phyloP scores from a whole-genome alignment of 2,113 vertebrate species.

The Uria lomvia region DNA sequence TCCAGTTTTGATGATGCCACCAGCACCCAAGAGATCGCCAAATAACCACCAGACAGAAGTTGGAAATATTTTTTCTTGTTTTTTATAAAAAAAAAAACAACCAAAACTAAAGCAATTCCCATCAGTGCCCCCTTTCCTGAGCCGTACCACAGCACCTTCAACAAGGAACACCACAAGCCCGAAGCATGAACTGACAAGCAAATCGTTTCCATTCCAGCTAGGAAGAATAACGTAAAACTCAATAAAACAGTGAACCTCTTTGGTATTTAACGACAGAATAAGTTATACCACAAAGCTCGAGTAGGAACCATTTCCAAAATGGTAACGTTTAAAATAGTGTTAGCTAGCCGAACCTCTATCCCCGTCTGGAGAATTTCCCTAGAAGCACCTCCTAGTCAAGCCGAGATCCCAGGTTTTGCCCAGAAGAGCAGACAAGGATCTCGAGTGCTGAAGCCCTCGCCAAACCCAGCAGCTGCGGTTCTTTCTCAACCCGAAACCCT shows the following conservation, averaged over 20 bases:
- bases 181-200: not conserved
- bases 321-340: not conserved
- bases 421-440: not conserved
- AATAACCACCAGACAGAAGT: not conserved
- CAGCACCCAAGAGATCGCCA: not conserved
- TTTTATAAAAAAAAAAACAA: not conserved
- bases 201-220: not conserved
- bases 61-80: not conserved
- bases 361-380: not conserved
- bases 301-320: conserved; percentile 37
- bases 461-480: not conserved
- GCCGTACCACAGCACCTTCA: not conserved
- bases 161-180: not conserved
- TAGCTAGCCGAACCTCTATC: not conserved
- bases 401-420: not conserved
- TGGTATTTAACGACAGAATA: conserved; percentile 62
- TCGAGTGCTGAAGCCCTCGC: not conserved
- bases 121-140: not conserved
- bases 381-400: not conserved
- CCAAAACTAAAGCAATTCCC: not conserved
- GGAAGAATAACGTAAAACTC: not conserved
- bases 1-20: not conserved
- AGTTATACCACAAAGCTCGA: conserved; percentile 42
- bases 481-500: not conserved
- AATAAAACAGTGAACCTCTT: conserved; percentile 65